These are phyloP conservation scores for Caenorhabditis uteleia DNA, from an alignment of 2,888 invertebrate genomes.

Conservation along the genomic window DNA sequence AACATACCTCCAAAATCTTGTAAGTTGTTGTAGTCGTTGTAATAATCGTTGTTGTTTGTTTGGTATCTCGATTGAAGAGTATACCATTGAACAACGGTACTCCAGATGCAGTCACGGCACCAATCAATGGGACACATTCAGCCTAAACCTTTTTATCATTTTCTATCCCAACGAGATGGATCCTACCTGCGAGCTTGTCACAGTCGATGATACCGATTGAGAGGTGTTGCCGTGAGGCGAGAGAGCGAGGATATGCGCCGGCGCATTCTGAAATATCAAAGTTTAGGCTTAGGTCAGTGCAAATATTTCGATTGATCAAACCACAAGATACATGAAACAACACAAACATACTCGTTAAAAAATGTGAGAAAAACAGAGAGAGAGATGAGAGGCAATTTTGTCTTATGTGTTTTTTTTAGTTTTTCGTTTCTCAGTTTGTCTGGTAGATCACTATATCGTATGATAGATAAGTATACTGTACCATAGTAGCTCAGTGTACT, in stretches of 20 bases:
- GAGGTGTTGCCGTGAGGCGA: slow-evolving; percentile 62
- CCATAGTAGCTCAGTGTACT: too few species aligned
- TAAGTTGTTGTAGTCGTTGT: slow-evolving; percentile 69
- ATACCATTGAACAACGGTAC: slow-evolving; percentile 63
- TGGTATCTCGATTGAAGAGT: slow-evolving; percentile 49
- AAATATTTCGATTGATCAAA: neutral
- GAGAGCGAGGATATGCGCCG: slow-evolving; percentile 53
- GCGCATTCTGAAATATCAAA: slow-evolving; percentile 45
- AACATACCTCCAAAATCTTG: slow-evolving; percentile 46
- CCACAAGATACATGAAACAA: neutral
- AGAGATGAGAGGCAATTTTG: too few species aligned
- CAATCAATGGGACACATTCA: slow-evolving; percentile 55
- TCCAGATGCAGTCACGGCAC: slow-evolving; percentile 58
- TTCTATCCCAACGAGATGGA: too few species aligned
- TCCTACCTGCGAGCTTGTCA: slow-evolving; percentile 49
- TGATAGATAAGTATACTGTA: too few species aligned
- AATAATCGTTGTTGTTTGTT: slow-evolving; percentile 67
- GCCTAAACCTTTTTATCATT: slow-evolving; percentile 39
- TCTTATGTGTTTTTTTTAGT: too few species aligned
- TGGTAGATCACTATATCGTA: too few species aligned
- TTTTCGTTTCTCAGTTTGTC: too few species aligned
- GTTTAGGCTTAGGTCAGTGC: neutral
- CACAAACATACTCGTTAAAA: too few species aligned
- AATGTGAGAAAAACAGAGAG: too few species aligned
- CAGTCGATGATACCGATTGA: slow-evolving; percentile 57